phyloP scores from a whole-genome alignment of 2,888 invertebrate species.

The Hemaris fuciformis region DNA sequence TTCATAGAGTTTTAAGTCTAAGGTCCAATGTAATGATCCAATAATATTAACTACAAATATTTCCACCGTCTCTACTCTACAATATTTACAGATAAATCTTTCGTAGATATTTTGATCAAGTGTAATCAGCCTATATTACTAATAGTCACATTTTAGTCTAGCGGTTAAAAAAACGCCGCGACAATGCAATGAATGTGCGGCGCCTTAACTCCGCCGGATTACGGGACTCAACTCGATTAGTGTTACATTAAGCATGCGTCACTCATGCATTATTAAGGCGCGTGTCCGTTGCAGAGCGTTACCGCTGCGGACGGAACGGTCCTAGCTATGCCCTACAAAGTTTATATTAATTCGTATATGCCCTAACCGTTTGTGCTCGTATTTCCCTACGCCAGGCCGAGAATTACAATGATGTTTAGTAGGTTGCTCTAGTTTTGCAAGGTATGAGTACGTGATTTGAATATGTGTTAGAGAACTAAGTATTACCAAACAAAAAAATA shows the following conservation, averaged over 20 bases:
- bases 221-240: conserved; percentile 7
- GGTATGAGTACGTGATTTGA: neutral
- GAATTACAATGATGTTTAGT: neutral
- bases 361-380: neutral
- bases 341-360: neutral
- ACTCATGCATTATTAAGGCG: conserved; percentile 2
- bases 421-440: neutral
- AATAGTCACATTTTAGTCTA: neutral
- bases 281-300: neutral
- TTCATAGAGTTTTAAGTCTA: no score
- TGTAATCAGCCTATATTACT: neutral
- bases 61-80: no score
- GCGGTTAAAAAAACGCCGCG: neutral
- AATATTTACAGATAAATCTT: no score
- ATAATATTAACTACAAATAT: no score
- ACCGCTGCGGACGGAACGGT: neutral
- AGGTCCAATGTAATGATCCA: no score
- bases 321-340: neutral
- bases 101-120: no score
- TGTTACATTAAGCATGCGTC: conserved; percentile 9
- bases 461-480: no score
- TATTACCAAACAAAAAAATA: no score
- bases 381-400: neutral
- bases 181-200: neutral
- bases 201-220: neutral